Percentiles rank a stretch among this genome's conserved stretches.
Evolutionary conservation across 2,888 invertebrate species (phyloP).

Genomic region (Luperina nickerlii): DNA sequence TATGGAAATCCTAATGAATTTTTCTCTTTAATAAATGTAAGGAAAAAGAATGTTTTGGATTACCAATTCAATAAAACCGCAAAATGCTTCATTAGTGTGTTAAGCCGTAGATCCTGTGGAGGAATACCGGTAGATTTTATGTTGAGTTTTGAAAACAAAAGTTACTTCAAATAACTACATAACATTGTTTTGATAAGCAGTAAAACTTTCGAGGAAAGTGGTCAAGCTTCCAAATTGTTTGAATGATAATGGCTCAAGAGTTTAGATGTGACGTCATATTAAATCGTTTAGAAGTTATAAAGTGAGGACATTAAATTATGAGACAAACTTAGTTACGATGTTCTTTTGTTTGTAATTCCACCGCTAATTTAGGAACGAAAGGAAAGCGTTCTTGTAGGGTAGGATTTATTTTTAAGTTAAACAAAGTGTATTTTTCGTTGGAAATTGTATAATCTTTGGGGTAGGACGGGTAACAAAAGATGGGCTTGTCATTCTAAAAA

Average conservation of each 20-base stretch:
- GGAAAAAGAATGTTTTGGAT: neutral
- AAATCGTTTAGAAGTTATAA: conserved; percentile 29
- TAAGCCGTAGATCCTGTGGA: neutral
- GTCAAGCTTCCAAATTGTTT: conserved; percentile 24
- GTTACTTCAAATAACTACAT: neutral
- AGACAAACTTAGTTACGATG: conserved; percentile 15
- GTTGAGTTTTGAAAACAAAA: neutral
- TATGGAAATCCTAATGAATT: neutral
- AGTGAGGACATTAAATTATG: conserved; percentile 32
- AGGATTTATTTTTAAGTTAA: conserved; percentile 14
- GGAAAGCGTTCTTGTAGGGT: neutral
- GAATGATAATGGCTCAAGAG: conserved; percentile 8
- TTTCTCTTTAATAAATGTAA: neutral
- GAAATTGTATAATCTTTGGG: conserved; percentile 8
- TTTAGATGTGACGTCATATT: conserved; percentile 11
- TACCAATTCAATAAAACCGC: no score
- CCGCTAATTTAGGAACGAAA: conserved; percentile 6
- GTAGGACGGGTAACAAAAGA: conserved; percentile 6
- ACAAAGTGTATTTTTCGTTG: conserved; percentile 23
- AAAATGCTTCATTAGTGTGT: neutral
- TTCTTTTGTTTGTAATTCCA: conserved; percentile 34
- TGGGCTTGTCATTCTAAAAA: neutral
- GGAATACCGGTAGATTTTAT: neutral
- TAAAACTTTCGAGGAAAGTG: neutral
- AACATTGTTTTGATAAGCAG: neutral